A percentile compares a stretch with the other conserved stretches of the same genome.
These are phyloP conservation scores for Dryocosmus kuriphilus DNA, from an alignment of 2,888 invertebrate genomes.

Conservation along the genomic window DNA sequence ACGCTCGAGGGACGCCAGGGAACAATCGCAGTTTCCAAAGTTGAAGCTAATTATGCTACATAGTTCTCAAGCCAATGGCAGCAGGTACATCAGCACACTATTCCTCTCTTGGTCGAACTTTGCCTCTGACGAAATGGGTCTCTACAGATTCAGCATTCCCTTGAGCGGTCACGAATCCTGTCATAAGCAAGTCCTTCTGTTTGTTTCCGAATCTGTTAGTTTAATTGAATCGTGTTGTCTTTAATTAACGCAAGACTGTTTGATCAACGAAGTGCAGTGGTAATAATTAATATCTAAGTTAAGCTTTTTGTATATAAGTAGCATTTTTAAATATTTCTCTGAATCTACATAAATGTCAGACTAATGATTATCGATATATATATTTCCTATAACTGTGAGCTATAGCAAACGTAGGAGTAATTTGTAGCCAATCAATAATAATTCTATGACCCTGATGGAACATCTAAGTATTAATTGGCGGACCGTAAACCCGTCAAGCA, in stretches of 20 bases:
- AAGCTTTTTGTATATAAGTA: too few species aligned
- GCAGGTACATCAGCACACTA: conserved; percentile 48
- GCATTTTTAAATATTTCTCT: too few species aligned
- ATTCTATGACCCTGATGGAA: neutral
- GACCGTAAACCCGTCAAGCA: conserved; percentile 16
- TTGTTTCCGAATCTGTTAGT: neutral
- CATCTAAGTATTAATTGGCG: conserved; percentile 19
- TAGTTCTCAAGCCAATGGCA: conserved; percentile 60
- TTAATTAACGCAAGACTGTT: conserved; percentile 9
- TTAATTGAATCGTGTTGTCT: neutral
- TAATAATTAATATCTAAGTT: too few species aligned
- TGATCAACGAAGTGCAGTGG: neutral
- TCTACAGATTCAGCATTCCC: conserved; percentile 9
- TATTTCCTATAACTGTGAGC: neutral
- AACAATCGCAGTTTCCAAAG: conserved; percentile 64
- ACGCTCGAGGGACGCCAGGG: conserved; percentile 54
- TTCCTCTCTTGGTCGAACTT: conserved; percentile 13
- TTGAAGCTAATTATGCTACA: conserved; percentile 64
- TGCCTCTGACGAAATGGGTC: neutral
- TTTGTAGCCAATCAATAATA: conserved; percentile 10
- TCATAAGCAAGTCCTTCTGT: neutral
- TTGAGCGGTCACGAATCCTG: conserved; percentile 3
- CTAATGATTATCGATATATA: too few species aligned
- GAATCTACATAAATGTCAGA: too few species aligned
- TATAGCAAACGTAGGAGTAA: neutral